Conservation (phyloP, 2,888 invertebrate genomes). For the Eupithecia pulchellata region DNA sequence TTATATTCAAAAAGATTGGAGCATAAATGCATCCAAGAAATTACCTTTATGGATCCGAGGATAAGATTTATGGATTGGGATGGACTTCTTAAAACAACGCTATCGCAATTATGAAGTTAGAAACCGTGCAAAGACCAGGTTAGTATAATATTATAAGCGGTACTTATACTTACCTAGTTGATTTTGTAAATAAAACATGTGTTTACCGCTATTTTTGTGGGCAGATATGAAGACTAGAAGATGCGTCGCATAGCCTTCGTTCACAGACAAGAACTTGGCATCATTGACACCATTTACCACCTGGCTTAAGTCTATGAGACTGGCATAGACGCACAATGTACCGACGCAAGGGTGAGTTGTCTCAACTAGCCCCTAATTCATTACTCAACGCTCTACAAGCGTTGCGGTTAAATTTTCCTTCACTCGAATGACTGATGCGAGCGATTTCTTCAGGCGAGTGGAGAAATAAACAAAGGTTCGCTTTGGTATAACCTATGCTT, state of each 20-base stretch:
- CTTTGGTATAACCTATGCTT: too few species aligned
- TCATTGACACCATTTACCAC: neutral
- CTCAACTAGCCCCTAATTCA: neutral
- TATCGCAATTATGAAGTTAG: neutral
- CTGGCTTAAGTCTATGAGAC: neutral
- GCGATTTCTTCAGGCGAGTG: too few species aligned
- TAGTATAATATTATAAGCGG: neutral
- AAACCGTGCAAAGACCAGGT: neutral
- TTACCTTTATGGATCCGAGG: neutral
- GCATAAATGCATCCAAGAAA: neutral
- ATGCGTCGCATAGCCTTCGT: neutral
- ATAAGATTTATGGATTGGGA: neutral
- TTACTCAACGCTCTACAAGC: neutral
- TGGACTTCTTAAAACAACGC: neutral
- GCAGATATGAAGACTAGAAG: constrained; percentile 1
- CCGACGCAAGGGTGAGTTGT: neutral
- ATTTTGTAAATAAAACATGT: neutral
- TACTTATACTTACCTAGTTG: neutral
- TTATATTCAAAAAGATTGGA: neutral
- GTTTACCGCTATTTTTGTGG: constrained; percentile 6
- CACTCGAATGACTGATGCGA: too few species aligned
- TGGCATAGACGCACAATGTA: neutral
- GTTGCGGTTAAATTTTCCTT: neutral
- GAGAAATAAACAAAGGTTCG: too few species aligned
- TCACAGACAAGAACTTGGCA: neutral